Percentiles rank a stretch among this genome's conserved stretches.
These are phyloP conservation scores for Lanistes nyassanus DNA, from an alignment of 1,140 invertebrate genomes.

Conservation along the genomic window DNA sequence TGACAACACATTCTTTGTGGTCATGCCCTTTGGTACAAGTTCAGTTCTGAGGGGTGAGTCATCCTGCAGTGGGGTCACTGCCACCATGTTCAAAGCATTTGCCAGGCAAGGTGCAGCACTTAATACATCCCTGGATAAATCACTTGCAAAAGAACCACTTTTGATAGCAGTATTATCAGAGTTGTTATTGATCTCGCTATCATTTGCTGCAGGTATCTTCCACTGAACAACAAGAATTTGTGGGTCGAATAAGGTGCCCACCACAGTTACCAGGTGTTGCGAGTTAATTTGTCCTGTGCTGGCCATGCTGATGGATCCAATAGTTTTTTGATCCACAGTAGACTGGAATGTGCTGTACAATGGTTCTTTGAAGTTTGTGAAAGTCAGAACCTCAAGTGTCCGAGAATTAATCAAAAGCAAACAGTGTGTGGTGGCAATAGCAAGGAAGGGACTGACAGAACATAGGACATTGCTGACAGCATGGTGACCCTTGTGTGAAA, in stretches of 20 bases:
- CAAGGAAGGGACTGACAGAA: slow-evolving; percentile 44
- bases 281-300: slow-evolving; percentile 37
- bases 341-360: slow-evolving; percentile 8
- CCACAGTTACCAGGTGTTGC: slow-evolving; percentile 46
- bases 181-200: too few species aligned
- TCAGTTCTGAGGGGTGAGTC: slow-evolving; percentile 55
- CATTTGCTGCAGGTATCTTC: slow-evolving; percentile 28
- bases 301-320: slow-evolving; percentile 44
- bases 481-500: neutral
- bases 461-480: slow-evolving; percentile 37
- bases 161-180: neutral
- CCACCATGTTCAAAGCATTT: slow-evolving; percentile 27
- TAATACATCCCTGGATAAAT: neutral
- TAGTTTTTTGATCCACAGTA: slow-evolving; percentile 1
- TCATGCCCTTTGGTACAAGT: slow-evolving; percentile 46
- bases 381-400: slow-evolving; percentile 48
- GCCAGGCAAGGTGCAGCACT: neutral
- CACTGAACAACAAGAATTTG: slow-evolving; percentile 52
- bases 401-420: slow-evolving; percentile 56
- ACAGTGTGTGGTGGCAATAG: slow-evolving; percentile 53
- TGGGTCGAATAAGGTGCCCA: slow-evolving; percentile 59
- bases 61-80: slow-evolving; percentile 35
- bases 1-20: slow-evolving; percentile 26
- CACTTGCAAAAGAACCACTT: neutral
- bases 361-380: slow-evolving; percentile 39